phyloP scores from a whole-genome alignment of 1,140 invertebrate species.

The Leucophenga varia region DNA sequence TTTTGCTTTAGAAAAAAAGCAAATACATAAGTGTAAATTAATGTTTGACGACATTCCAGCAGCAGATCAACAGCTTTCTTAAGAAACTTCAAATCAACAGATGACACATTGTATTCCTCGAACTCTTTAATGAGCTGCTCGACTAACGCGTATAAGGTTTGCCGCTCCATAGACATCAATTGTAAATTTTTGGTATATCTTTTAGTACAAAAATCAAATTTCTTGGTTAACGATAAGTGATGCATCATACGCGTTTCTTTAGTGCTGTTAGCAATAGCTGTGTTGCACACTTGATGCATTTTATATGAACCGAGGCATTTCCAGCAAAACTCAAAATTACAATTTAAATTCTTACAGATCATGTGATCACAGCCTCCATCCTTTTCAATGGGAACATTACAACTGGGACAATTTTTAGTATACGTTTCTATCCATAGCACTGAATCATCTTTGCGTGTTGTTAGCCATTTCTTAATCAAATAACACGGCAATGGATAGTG shows the following conservation, averaged over 20 bases:
- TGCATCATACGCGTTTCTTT: too few species aligned
- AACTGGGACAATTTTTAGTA: slow-evolving; percentile 99
- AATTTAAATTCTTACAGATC: slow-evolving; percentile 98
- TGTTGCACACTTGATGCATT: too few species aligned
- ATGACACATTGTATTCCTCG: slow-evolving; percentile 99
- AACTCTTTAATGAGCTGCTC: too few species aligned
- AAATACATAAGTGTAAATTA: slow-evolving; percentile 99
- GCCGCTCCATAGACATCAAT: too few species aligned
- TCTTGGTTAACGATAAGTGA: too few species aligned
- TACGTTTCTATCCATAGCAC: slow-evolving; percentile 99
- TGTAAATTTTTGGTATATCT: too few species aligned
- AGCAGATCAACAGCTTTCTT: slow-evolving; percentile 98
- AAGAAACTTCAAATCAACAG: slow-evolving; percentile 97
- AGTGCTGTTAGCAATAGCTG: too few species aligned
- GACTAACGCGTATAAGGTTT: too few species aligned
- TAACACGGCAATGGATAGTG: slow-evolving; percentile 97
- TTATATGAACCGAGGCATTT: slow-evolving; percentile 96
- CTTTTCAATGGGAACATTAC: slow-evolving; percentile 97
- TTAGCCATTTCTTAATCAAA: slow-evolving; percentile 94
- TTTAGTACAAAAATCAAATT: too few species aligned
- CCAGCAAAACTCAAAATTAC: slow-evolving; percentile 99
- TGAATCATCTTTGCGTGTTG: slow-evolving; percentile 99
- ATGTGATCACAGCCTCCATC: slow-evolving; percentile 99
- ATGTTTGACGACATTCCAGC: slow-evolving; percentile 93
- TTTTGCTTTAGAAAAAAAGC: slow-evolving; percentile 97